Evolutionary conservation across 2,797 vertebrate species (phyloP).

Genomic region (Phalloptychus januarius): DNA sequence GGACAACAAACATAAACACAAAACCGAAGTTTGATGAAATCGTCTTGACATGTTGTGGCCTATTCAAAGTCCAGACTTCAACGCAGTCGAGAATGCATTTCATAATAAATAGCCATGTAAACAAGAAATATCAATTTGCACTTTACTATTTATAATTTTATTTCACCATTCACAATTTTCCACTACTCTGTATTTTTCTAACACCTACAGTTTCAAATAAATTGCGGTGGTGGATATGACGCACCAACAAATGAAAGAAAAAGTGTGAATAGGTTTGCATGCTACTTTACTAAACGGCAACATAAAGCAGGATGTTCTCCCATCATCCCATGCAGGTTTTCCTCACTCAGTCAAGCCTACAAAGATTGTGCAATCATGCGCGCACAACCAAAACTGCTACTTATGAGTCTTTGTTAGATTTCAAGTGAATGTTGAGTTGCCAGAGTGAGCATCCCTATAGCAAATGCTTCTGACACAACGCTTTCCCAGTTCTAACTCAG

Average conservation of each 20-base stretch:
- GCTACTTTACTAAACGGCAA: neutral
- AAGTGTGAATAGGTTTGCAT: neutral
- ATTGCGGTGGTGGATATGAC: neutral
- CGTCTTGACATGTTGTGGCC: neutral
- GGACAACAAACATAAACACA: neutral
- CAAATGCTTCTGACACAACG: slow-evolving; percentile 29
- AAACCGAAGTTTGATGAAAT: neutral
- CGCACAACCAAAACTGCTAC: slow-evolving; percentile 49
- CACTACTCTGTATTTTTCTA: neutral
- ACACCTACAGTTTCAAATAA: neutral
- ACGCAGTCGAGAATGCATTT: neutral
- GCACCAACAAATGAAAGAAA: neutral
- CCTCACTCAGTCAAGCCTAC: slow-evolving; percentile 58
- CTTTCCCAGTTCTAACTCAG: slow-evolving; percentile 3
- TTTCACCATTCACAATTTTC: neutral
- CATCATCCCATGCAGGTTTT: slow-evolving; percentile 21
- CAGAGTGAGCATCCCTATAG: slow-evolving; percentile 45
- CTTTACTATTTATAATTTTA: neutral
- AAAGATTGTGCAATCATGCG: slow-evolving; percentile 61
- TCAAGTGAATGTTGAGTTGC: slow-evolving; percentile 51
- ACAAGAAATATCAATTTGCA: neutral
- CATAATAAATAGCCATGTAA: too few species aligned
- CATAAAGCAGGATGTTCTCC: neutral
- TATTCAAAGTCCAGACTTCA: neutral
- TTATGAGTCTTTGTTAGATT: slow-evolving; percentile 59